Percentiles rank a stretch among this genome's conserved stretches.
phyloP scores from a whole-genome alignment of 1,140 invertebrate genomes.

The Brachionus rubens region DNA sequence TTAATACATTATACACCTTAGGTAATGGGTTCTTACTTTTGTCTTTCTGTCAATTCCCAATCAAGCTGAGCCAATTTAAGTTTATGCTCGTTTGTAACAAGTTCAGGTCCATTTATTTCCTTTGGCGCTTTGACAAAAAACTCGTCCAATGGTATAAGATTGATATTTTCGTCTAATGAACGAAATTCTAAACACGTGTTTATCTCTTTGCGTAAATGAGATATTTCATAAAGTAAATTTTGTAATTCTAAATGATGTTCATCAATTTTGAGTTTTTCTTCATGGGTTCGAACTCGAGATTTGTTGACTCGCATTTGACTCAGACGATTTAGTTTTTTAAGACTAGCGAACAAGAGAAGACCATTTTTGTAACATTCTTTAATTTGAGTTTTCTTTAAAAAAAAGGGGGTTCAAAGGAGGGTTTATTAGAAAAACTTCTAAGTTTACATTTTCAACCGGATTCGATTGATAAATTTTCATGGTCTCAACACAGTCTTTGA shows the following conservation, averaged over 20 bases:
- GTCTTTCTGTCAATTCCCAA: constrained; percentile 83
- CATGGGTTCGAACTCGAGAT: constrained; percentile 69
- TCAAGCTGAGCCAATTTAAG: constrained; percentile 78
- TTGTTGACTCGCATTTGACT: constrained; percentile 80
- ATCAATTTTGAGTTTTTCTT: constrained; percentile 81
- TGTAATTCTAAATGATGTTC: constrained; percentile 82
- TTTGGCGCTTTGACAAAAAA: constrained; percentile 78
- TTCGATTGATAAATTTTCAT: neutral
- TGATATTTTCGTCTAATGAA: constrained; percentile 87
- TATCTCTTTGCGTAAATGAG: constrained; percentile 87
- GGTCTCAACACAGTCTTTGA: neutral
- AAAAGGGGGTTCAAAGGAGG: no score
- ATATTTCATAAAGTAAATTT: constrained; percentile 89
- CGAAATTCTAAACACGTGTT: constrained; percentile 88
- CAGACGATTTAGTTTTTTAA: constrained; percentile 84
- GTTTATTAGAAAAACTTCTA: neutral
- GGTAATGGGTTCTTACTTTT: constrained; percentile 59
- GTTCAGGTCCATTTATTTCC: constrained; percentile 69
- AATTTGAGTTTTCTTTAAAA: constrained; percentile 60
- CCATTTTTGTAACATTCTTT: constrained; percentile 69
- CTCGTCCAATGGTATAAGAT: constrained; percentile 77
- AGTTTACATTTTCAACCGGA: constrained; percentile 4
- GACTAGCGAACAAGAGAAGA: constrained; percentile 70
- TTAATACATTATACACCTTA: no score
- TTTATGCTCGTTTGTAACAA: constrained; percentile 70